Base-by-base conservation (phyloP, 2,113 vertebrate genomes). In the Condylura cristata region DNA sequence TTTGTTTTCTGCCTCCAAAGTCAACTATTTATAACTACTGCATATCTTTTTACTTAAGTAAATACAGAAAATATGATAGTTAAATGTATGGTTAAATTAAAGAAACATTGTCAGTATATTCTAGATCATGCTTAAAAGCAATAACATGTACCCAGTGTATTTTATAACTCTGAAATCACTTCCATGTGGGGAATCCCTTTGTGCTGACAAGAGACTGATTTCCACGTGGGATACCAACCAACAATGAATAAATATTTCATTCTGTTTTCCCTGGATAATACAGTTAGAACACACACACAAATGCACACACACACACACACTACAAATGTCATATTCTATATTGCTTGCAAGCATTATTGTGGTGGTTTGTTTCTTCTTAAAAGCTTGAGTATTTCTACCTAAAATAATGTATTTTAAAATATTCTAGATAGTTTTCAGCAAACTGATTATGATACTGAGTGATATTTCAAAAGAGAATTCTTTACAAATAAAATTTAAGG, bases 241-340 rank as follows among this genome's bases (percentile, higher is more conserved):
- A 80, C 9, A 75, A 17, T 46, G 26, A 93, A 44, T 63, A 60
- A 51, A 46, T 56, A 46, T 81, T 97, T 95, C 76, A 93, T 93
- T 97, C 87, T 92, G 92, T 96, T 96, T 44, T 70, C 14, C 24
- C 51, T 84, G 70, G 0, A 0, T 89, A 94, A 95, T 89, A 95
- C 66, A 88, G 97, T 76, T 85, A 95, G 81, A 96, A 12, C 86
- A 94, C 95, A 89, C 5, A 66, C 41, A 24, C 37, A 72, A 34
- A 26, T 34, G 37, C 20, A 68, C 8, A 53, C 7, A 37, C 1
- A 61, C 14, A n/a, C 24, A 51, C 65, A 96, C 68, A 93, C 97
- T 89, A 93, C 63, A 89, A 96, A 63, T 76, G 80, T 51, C 44
- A 37, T 96, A 53, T 2, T 86, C 70, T 58, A 11, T 41, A 96